Evolutionary conservation across 2,797 vertebrate species (phyloP).

Genomic region (Melopsittacus undulatus): DNA sequence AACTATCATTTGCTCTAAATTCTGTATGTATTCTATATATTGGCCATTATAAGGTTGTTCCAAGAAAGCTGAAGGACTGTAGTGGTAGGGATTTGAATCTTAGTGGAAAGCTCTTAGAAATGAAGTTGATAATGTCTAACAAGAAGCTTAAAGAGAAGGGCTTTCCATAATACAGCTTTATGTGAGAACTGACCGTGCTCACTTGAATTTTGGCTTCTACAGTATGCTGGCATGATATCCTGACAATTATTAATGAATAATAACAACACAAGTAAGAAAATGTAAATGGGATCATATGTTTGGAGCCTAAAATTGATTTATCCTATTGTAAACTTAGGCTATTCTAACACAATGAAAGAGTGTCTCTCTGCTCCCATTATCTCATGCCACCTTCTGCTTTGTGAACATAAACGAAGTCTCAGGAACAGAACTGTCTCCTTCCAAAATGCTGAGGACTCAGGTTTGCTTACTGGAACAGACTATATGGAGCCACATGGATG

Average conservation of each 20-base stretch:
- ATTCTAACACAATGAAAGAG: neutral
- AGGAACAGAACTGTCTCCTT: neutral
- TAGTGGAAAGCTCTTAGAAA: neutral
- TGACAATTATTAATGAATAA: neutral
- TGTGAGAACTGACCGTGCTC: neutral
- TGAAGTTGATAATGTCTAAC: neutral
- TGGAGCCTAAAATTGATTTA: neutral
- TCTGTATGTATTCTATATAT: neutral
- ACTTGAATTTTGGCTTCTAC: neutral
- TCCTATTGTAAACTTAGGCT: neutral
- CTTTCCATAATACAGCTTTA: neutral
- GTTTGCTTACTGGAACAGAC: neutral
- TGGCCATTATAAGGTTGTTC: neutral
- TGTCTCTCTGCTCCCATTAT: neutral
- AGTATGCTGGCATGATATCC: neutral
- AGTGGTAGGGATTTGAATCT: neutral
- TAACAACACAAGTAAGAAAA: neutral
- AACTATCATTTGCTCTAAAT: neutral
- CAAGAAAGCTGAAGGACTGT: neutral
- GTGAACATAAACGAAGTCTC: neutral
- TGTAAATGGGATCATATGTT: neutral
- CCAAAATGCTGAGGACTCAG: neutral
- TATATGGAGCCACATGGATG: accelerated
- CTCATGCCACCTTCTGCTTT: neutral
- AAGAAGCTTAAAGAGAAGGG: neutral